Base-by-base conservation (phyloP, 2,113 vertebrate genomes). In the Gallinago paraguaiae region DNA sequence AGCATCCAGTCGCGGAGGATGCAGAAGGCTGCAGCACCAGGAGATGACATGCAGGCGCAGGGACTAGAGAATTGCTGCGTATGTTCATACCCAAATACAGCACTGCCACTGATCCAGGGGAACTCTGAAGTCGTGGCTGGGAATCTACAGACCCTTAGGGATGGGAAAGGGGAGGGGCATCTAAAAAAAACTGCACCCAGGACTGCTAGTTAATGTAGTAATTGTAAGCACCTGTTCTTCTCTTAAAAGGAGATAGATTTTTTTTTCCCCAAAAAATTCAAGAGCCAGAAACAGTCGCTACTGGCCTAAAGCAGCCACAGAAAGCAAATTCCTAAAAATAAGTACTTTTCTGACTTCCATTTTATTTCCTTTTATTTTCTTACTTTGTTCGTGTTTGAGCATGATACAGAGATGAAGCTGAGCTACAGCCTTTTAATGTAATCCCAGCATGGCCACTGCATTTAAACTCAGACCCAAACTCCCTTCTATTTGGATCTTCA, bases 41-140 rank as follows among this genome's bases (percentile, higher is more conserved):
- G n/a, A 51, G 60, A 27, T 1, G 1, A 25, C 15, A 22, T 7
- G 6, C 0, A 1, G n/a, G 35, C 46, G 19, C 68, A 60, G 63
- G 24, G 61, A 33, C 56, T 19, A 35, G 28, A 39, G 65, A 50
- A 50, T 0, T 19, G 48, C 59, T 77, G 53, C 28, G 27, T 9
- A 11, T 39, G 28, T 9, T 2, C 14, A 3, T 13, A 22, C 16
- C 27, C 7, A 7, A 33, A 61, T 3, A 45, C 28, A 56, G 70
- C 28, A 27, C 39, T 9, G 46, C 3, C 2, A 39, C 1, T 12
- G 24, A 13, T 24, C n/a, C 64, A 23, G 1, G 25, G 57, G 17
- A 70, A 54, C 43, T 22, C 51, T 11, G 22, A 33, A 65, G 41
- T 25, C 18, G 61, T 20, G 18, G 15, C 70, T 65, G 22, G 30